Evolutionary conservation across 2,113 vertebrate species (phyloP).

Genomic region (Dasypus novemcinctus): DNA sequence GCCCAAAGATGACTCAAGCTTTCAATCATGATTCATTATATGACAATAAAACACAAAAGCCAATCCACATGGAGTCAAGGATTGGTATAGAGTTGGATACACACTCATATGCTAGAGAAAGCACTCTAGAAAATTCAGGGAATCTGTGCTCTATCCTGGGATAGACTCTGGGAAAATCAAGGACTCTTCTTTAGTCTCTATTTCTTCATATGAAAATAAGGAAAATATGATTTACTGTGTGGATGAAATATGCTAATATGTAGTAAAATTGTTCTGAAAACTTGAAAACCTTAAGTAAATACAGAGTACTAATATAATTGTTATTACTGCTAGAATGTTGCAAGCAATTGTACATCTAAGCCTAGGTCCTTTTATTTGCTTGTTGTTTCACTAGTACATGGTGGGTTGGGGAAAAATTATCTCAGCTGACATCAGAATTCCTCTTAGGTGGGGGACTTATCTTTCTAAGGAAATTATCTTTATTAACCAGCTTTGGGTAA

Average conservation of each 20-base stretch:
- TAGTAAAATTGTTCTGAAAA: neutral
- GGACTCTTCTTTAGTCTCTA: neutral
- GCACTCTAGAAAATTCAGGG: neutral
- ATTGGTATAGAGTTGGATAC: neutral
- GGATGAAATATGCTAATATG: neutral
- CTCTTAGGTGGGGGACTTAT: neutral
- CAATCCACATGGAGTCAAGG: neutral
- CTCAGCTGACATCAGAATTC: neutral
- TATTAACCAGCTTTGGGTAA: neutral
- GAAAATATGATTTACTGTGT: neutral
- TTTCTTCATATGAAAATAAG: neutral
- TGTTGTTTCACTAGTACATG: neutral
- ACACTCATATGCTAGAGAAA: fast-evolving
- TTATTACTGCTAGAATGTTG: neutral
- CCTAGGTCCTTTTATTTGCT: neutral
- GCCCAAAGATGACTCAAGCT: neutral
- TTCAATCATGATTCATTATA: neutral
- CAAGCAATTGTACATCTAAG: neutral
- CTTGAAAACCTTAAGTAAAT: neutral
- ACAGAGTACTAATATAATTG: neutral
- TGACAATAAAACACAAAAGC: neutral
- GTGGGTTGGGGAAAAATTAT: neutral
- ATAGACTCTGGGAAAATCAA: neutral
- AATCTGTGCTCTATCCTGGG: neutral
- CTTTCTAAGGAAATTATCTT: neutral